Evolutionary conservation across 2,113 vertebrate genomes (phyloP), one percentile per base, ranked within the genome.

Genomic region (Podocnemis expansa): DNA sequence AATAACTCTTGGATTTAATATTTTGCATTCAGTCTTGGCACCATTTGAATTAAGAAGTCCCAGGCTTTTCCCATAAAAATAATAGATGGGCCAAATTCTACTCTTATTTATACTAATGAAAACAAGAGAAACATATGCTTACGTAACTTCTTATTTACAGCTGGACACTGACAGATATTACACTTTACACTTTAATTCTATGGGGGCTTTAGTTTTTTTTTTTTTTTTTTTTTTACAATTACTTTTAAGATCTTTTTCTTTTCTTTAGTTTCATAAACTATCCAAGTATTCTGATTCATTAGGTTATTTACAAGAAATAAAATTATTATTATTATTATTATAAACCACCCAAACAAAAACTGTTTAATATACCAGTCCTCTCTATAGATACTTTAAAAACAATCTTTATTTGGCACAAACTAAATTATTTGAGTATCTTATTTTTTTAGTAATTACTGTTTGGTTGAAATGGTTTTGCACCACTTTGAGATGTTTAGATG

Each of bases 1-100:
- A 96, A 83, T 70, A 92, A 88, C 6, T 94, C 34, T 56, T 85
- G 52, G 5, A 90, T 83, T 94, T 96, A 38, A 93, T 27, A 83
- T 49, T 34, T 5, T 17, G 41, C 14, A 43, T 41, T 87, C 38
- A 86, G 75, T 78, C 10, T 2, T 0, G 73, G 73, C 73, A 76
- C 41, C 41, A 76, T 76, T 45, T 76, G 1, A 78, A 82, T 31
- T 67, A 84, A 13, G 56, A 75, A 58, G 4, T 79, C 91, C 84
- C 55, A 82, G 93, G 91, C 5, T 92, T 93, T 83, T 83, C 24
- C 73, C 0, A 0, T 76, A 81, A 92, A 70, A 70, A 70, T 70
- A 70, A 70, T 38, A 70, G n/a, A 70, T 70, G 63, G 29, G 63
- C n/a, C n/a, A 70, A 70, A 70, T 70, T 38, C 63, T 70, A n/a